Conservation (phyloP, 2,888 invertebrate genomes). For the Andrena camellia region DNA sequence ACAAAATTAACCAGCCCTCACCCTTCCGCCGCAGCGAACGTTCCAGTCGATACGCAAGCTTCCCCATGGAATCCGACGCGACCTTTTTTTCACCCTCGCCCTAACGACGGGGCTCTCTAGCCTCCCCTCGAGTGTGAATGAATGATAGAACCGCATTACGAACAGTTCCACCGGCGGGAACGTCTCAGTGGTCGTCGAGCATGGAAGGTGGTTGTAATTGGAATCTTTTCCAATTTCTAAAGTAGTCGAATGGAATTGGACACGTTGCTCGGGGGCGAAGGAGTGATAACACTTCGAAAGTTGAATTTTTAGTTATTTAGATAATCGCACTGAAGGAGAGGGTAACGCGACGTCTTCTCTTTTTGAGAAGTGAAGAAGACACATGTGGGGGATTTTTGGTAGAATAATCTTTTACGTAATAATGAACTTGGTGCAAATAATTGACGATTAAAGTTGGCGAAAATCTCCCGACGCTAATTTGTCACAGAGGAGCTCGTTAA, state of each 20-base stretch:
- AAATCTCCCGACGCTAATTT: too few species aligned
- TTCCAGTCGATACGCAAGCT: conserved; percentile 37
- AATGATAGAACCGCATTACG: conserved; percentile 17
- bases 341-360: too few species aligned
- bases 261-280: neutral
- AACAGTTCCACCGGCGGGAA: neutral
- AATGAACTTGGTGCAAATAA: too few species aligned
- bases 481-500: too few species aligned
- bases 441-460: too few species aligned
- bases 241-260: neutral
- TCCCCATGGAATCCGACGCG: neutral
- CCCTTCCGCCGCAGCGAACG: conserved; percentile 30
- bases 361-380: too few species aligned
- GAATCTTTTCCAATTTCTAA: neutral
- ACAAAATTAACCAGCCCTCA: conserved; percentile 68
- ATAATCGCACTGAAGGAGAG: too few species aligned
- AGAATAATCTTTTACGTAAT: too few species aligned
- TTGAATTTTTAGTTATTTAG: too few species aligned
- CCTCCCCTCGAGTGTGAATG: conserved; percentile 12
- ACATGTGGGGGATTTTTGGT: too few species aligned
- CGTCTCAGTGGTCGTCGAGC: neutral
- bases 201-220: neutral
- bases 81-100: conserved; percentile 15
- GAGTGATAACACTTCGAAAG: too few species aligned
- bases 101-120: neutral